Evolutionary conservation across 2,888 invertebrate genomes (phyloP).

Genomic region (Cataglyphis albicans): DNA sequence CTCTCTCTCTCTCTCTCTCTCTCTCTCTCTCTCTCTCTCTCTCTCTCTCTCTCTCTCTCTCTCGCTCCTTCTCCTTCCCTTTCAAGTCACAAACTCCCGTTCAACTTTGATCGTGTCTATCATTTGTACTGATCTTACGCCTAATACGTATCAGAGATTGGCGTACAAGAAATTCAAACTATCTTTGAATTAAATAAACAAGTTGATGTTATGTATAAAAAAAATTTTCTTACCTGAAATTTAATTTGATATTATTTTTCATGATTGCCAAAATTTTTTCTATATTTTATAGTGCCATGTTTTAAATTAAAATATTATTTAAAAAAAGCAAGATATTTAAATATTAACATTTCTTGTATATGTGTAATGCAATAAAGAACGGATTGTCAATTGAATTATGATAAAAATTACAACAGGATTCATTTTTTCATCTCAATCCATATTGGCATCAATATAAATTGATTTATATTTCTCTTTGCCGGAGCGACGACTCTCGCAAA

Average conservation of each 20-base stretch:
- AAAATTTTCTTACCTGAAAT: background rate
- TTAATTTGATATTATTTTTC: background rate
- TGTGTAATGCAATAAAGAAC: background rate
- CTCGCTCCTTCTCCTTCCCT: constrained; percentile 26
- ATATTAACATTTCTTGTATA: background rate
- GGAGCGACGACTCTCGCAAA: background rate
- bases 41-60: constrained; percentile 45
- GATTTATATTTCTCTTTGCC: constrained; percentile 19
- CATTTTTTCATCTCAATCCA: background rate
- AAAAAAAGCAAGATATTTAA: background rate
- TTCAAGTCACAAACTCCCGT: constrained; percentile 34
- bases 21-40: constrained; percentile 52
- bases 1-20: constrained; percentile 10
- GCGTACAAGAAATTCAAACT: background rate
- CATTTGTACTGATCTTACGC: constrained; percentile 10
- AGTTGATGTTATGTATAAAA: background rate
- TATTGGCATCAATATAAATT: constrained; percentile 21
- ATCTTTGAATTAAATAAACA: constrained; percentile 3
- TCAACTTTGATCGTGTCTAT: constrained; percentile 10
- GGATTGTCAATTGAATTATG: background rate
- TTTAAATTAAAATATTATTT: background rate
- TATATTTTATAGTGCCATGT: background rate
- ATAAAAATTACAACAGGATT: background rate
- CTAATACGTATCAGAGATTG: constrained; percentile 1
- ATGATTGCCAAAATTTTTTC: background rate